Conservation (phyloP, 2,888 invertebrate species). For the Drosophila pseudotalamancana region DNA sequence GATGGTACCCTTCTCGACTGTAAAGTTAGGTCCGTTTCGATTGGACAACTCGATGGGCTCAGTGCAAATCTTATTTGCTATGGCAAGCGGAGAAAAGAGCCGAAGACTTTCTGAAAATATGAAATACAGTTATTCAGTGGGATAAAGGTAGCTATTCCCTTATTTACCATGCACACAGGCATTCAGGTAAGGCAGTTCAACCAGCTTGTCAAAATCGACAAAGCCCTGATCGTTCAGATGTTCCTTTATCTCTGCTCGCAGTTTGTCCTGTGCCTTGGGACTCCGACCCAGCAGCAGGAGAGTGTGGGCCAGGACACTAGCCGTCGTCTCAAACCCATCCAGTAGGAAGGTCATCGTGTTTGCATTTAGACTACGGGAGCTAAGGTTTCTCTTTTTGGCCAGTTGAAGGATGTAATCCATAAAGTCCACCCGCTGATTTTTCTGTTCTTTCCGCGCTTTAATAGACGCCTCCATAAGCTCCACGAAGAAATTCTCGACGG, state of each 20-base stretch:
- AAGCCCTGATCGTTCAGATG: conserved; percentile 49
- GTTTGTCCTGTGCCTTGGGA: conserved; percentile 61
- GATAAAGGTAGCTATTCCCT: accelerated
- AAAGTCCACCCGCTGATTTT: conserved; percentile 76
- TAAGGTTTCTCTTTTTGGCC: conserved; percentile 71
- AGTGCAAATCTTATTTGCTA: conserved; percentile 69
- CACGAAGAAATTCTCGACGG: conserved; percentile 86
- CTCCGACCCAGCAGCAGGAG: conserved; percentile 73
- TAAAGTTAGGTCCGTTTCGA: conserved; percentile 63
- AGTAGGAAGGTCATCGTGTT: conserved; percentile 81
- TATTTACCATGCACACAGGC: conserved; percentile 81
- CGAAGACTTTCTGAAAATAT: conserved; percentile 69
- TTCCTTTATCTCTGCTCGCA: conserved; percentile 70
- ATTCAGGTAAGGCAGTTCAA: conserved; percentile 79
- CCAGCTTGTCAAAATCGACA: conserved; percentile 75
- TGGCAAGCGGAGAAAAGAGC: conserved; percentile 66
- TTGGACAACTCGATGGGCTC: conserved; percentile 64
- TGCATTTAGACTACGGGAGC: conserved; percentile 56
- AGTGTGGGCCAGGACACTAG: conserved; percentile 63
- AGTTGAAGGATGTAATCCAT: conserved; percentile 80
- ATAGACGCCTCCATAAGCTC: conserved; percentile 70
- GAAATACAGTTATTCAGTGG: not conserved
- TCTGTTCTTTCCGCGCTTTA: conserved; percentile 56
- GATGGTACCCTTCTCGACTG: conserved; percentile 62
- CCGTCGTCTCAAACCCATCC: conserved; percentile 83